Conservation (phyloP, 1,140 invertebrate species). For the Pararge aegeria region DNA sequence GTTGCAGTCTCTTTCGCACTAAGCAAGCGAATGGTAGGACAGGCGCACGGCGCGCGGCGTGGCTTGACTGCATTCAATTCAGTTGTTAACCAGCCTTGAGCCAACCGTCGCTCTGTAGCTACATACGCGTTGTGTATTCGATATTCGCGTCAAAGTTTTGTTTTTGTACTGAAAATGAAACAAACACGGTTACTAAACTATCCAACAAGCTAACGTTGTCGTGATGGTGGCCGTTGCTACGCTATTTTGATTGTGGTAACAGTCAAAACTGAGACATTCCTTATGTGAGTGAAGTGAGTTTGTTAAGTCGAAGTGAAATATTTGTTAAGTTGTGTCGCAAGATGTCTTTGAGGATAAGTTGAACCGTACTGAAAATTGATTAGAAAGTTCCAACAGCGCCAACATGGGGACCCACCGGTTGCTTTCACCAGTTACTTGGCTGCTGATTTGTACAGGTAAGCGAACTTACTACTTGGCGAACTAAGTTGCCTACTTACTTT, state of each 20-base stretch:
- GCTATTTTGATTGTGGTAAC: constrained; percentile 6
- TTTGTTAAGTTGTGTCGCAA: constrained; percentile 28
- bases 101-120: constrained; percentile 53
- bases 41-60: constrained; percentile 25
- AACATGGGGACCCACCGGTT: constrained; percentile 62
- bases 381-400: constrained; percentile 62
- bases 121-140: constrained; percentile 40
- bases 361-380: constrained; percentile 42
- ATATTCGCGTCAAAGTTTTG: constrained; percentile 57
- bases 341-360: constrained; percentile 20
- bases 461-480: constrained; percentile 40
- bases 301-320: constrained; percentile 53
- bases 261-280: constrained; percentile 28
- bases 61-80: constrained; percentile 31
- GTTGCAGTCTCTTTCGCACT: constrained; percentile 28
- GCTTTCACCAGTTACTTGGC: constrained; percentile 70
- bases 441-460: constrained; percentile 75
- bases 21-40: constrained; percentile 11
- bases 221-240: background rate
- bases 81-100: constrained; percentile 48
- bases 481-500: constrained; percentile 62
- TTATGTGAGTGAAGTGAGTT: constrained; percentile 45
- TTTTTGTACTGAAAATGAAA: constrained; percentile 51
- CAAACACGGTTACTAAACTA: constrained; percentile 18
- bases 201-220: background rate